phyloP scores from a whole-genome alignment of 2,888 invertebrate species.

The Buathra laborator region DNA sequence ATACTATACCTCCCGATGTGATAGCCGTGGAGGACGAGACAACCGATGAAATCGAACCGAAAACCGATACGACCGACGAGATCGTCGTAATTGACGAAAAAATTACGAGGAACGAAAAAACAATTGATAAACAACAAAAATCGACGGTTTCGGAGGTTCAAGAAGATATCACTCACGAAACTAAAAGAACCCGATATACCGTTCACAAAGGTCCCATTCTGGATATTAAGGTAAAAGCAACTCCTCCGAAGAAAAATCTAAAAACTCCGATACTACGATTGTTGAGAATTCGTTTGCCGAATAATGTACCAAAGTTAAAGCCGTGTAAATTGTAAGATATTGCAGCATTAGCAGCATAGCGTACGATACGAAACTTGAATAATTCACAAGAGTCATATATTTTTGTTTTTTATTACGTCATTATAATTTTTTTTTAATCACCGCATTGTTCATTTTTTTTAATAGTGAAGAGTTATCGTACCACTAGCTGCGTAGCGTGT shows the following conservation, averaged over 20 bases:
- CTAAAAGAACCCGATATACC: constrained; percentile 77
- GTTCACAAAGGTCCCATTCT: constrained; percentile 83
- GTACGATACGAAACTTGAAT: not conserved
- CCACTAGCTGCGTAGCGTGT: too few relatives aligned
- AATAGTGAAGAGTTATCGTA: too few relatives aligned
- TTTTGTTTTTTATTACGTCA: too few relatives aligned
- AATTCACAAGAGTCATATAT: not conserved
- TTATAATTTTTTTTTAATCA: too few relatives aligned
- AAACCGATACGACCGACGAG: constrained; percentile 12
- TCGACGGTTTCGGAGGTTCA: constrained; percentile 35
- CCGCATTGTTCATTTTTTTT: too few relatives aligned
- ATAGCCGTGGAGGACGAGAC: constrained; percentile 25
- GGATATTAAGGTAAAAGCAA: constrained; percentile 82
- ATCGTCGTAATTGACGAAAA: constrained; percentile 35
- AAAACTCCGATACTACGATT: constrained; percentile 11
- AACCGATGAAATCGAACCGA: constrained; percentile 4
- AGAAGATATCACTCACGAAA: constrained; percentile 62
- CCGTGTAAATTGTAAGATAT: not conserved
- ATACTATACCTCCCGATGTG: not conserved
- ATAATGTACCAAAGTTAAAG: constrained; percentile 21
- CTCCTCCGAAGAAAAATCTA: constrained; percentile 6
- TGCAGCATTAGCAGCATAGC: not conserved
- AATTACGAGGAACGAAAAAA: not conserved
- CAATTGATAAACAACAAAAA: not conserved
- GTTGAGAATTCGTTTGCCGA: constrained; percentile 39